Evolutionary conservation across 2,113 vertebrate genomes (phyloP), one percentile per base, ranked within the genome.

Genomic region (Petromus typicus): DNA sequence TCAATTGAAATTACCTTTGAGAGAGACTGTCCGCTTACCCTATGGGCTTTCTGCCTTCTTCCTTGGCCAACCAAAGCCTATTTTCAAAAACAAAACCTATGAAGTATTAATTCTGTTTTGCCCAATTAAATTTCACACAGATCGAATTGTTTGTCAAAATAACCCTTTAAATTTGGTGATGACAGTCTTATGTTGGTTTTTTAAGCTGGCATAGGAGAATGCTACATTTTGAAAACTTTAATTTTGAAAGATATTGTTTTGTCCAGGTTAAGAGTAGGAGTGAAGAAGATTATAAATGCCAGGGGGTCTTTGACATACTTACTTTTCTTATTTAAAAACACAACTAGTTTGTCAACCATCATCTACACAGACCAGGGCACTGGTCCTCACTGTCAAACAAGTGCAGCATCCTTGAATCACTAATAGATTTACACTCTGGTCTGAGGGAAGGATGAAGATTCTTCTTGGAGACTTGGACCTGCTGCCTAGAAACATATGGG

Each of bases 11-110:
- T 51, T 10, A 51, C 5, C 48, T n/a, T n/a, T n/a, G n/a, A 51
- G 48, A 10, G 48, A 10, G 48, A 10, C 10, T 51, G 48, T 51
- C 48, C 10, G 48, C 48, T 51, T 7, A 5, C 67, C 30, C 63
- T 64, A 0, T 76, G 64, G 61, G 51, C 37, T 48, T 76, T 18
- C n/a, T 16, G 25, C 6, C 10, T 32, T 25, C 14, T 9, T 34
- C 61, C n/a, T 81, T 43, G 45, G 85, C 93, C 96, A 97, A 94
- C n/a, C 51, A 79, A 94, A 95, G 51, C 57, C 45, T 66, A 14
- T 71, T 94, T 86, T 82, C 27, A 69, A 59, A 91, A 12, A 56
- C 11, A 57, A 57, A 57, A 18, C 59, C 30, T 16, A 89, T 16
- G 59, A 86, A 82, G n/a, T 63, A 25, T 73, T 32, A 45, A 1